Evolutionary conservation across 2,797 vertebrate species (phyloP), one percentile per base, ranked within the genome.

Genomic region (Lagorchestes hirsutus): DNA sequence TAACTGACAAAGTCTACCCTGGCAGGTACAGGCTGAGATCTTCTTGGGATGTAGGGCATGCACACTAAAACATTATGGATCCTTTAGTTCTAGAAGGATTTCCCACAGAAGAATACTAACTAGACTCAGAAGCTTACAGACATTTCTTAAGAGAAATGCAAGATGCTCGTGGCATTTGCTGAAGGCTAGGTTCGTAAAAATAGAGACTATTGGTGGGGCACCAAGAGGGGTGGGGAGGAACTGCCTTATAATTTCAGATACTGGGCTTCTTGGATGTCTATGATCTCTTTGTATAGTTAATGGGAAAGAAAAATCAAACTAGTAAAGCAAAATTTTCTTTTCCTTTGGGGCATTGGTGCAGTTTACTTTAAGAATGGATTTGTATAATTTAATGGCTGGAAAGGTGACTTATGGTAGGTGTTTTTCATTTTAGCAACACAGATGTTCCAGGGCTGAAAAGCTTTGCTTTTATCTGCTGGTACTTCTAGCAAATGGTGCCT

Each of bases 321-420:
- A 46, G 14, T 0, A 27, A 91, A 95, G 57, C n/a, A 5, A 54
- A 5, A 54, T 58, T 6, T 8, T 34, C 93, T 95, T 95, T 46
- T 90, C 58, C 22, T 82, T 93, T 90, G 59, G 46, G 87, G 57
- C 93, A 5, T 6, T 22, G 55, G 29, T 62, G 52, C 31, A 55
- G 46, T 95, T 3, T 90, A 94, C 94, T 54, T 58, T 93, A 50
- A 5, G 56, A n/a, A 62, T 95, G 90, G 56, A 92, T 87, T 87
- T 46, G 90, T 91, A 24, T n/a, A 95, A 93, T 74, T 24, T 6
- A 91, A 93, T 0, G 54, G 91, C 54, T 95, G 93, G 94, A 96
- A 96, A 96, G 94, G 93, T 96, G 92, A 59, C 94, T 40, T 56
- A 82, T 8, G 14, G 28, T 31, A 95, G 95, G 91, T 91, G 67